Percentiles rank a stretch among this genome's conserved stretches.
Evolutionary conservation across 1,140 invertebrate genomes (phyloP).

Genomic region (Drosophila sechellia): DNA sequence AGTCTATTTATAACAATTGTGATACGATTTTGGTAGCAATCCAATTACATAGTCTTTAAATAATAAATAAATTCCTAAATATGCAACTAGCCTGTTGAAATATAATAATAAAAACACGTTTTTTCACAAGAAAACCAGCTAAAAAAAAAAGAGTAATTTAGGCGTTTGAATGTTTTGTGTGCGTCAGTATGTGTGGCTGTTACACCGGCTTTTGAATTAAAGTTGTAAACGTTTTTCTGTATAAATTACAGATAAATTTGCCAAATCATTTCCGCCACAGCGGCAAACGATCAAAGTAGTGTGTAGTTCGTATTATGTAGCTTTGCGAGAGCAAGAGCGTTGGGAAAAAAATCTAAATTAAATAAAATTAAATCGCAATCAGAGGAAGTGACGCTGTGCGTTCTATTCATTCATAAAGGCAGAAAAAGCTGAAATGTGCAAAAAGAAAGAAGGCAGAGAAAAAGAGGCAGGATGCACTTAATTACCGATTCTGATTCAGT

Average conservation of each 20-base stretch:
- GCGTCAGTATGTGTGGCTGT: not conserved
- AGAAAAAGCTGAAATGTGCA: not conserved
- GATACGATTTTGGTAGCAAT: too few species aligned
- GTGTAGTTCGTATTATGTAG: not conserved
- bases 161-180: not conserved
- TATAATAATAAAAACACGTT: too few species aligned
- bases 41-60: too few species aligned
- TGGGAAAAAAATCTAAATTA: conserved; percentile 31
- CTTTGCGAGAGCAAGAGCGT: not conserved
- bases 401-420: conserved; percentile 25
- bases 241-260: conserved; percentile 20
- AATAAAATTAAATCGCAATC: conserved; percentile 42
- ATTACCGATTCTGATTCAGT: conserved; percentile 24
- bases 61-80: too few species aligned
- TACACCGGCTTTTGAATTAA: conserved; percentile 23
- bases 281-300: conserved; percentile 39
- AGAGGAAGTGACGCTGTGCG: conserved; percentile 40
- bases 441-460: not conserved
- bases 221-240: conserved; percentile 37
- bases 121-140: too few species aligned
- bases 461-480: conserved; percentile 42
- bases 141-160: not conserved
- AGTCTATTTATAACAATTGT: too few species aligned
- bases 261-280: conserved; percentile 50
- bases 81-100: too few species aligned